Percentiles rank a stretch among this genome's conserved stretches.
These are phyloP conservation scores for Scaptodrosophila latifasciaeformis DNA, from an alignment of 2,888 invertebrate genomes.

Conservation along the genomic window DNA sequence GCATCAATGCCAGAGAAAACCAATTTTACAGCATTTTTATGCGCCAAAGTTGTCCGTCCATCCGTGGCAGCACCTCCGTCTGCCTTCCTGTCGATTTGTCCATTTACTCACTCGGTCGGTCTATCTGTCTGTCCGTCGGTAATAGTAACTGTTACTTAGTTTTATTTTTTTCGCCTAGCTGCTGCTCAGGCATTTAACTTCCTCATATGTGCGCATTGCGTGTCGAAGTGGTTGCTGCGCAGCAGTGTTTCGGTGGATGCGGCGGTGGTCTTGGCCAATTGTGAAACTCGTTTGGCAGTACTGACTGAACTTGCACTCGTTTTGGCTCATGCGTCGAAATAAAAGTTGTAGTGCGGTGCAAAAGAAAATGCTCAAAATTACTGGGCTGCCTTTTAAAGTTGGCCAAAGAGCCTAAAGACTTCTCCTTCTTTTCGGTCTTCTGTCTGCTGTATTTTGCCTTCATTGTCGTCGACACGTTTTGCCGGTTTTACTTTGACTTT, in stretches of 20 bases:
- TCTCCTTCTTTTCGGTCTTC: not conserved
- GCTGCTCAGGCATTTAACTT: slow-evolving; percentile 55
- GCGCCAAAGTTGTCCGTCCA: too few relatives aligned
- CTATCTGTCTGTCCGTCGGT: too few relatives aligned
- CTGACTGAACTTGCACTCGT: slow-evolving; percentile 67
- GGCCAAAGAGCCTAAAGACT: slow-evolving; percentile 29
- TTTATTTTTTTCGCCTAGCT: slow-evolving; percentile 32
- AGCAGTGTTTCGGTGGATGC: not conserved
- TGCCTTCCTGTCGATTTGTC: too few relatives aligned
- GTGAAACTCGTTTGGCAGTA: slow-evolving; percentile 52
- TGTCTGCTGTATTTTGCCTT: slow-evolving; percentile 17
- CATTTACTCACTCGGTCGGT: slow-evolving; percentile 48
- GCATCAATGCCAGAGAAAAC: slow-evolving; percentile 33
- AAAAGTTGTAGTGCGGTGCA: slow-evolving; percentile 11
- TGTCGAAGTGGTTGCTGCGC: slow-evolving; percentile 13
- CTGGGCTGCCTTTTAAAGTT: slow-evolving; percentile 32
- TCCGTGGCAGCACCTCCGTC: too few relatives aligned
- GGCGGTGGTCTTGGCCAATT: slow-evolving; percentile 1
- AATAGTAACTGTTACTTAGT: slow-evolving; percentile 58
- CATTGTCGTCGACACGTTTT: slow-evolving; percentile 52
- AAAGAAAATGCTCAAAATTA: slow-evolving; percentile 5
- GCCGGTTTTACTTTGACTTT: slow-evolving; percentile 49
- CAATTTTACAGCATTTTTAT: slow-evolving; percentile 52
- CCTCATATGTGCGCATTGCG: slow-evolving; percentile 51
- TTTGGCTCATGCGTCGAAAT: slow-evolving; percentile 30